Conservation (phyloP, 2,797 vertebrate genomes). For the Gymnopithys bicolor region DNA sequence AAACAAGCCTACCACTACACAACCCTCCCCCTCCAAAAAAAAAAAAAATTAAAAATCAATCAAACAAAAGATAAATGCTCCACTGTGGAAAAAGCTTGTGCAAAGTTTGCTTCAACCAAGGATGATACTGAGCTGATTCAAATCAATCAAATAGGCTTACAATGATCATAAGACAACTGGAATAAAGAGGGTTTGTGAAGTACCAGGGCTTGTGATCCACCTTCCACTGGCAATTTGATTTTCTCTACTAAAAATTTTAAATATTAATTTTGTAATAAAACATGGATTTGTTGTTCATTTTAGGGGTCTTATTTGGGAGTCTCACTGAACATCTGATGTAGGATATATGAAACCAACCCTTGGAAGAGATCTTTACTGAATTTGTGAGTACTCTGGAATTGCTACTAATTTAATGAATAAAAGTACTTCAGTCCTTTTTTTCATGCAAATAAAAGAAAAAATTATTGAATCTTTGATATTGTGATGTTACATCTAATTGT, state of each 20-base stretch:
- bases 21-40: not conserved
- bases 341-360: not conserved
- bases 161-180: not conserved
- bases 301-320: not conserved
- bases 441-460: not conserved
- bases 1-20: not conserved
- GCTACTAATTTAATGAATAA: not conserved
- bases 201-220: not conserved
- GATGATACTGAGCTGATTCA: not conserved
- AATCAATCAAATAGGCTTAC: not conserved
- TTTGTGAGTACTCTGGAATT: not conserved
- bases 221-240: not conserved
- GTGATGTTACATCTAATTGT: not conserved
- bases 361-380: not conserved
- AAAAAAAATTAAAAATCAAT: too few relatives aligned
- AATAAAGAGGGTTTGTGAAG: not conserved
- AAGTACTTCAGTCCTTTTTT: not conserved
- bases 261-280: not conserved
- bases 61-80: not conserved
- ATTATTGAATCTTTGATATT: not conserved
- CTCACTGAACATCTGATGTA: not conserved
- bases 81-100: not conserved
- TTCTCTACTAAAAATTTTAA: not conserved
- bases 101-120: not conserved
- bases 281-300: not conserved